Conservation (phyloP, 2,113 vertebrate species). For the Tetrax tetrax region DNA sequence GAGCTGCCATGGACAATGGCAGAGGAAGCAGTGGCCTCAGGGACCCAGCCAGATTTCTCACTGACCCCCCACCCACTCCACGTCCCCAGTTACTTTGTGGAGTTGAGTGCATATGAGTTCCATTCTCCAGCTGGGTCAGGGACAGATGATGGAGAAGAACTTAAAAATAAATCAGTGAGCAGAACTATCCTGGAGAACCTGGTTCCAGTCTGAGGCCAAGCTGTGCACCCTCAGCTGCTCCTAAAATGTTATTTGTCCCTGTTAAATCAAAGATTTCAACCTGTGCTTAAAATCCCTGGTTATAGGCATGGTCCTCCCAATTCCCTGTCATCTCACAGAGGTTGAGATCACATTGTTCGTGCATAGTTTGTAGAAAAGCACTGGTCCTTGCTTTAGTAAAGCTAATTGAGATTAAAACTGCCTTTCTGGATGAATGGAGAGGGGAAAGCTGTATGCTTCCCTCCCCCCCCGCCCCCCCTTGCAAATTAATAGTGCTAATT, state of each 20-base stretch:
- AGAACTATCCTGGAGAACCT: not conserved
- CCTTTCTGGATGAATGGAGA: not conserved
- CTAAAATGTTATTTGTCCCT: not conserved
- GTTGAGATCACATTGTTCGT: not conserved
- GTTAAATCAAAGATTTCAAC: not conserved
- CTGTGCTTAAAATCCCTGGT: not conserved
- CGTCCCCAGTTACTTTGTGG: not conserved
- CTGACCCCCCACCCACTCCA: rapidly evolving
- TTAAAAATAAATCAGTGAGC: not conserved
- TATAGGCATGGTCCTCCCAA: rapidly evolving
- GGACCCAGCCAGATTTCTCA: not conserved
- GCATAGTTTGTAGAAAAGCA: not conserved
- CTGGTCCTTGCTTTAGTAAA: not conserved
- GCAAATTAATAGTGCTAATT: not conserved
- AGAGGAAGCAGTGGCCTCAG: not conserved
- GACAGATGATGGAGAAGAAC: not conserved
- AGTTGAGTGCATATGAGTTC: not conserved
- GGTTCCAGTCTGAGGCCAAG: not conserved
- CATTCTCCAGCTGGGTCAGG: rapidly evolving
- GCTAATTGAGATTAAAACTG: not conserved
- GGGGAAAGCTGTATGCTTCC: not conserved
- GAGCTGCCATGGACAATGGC: not conserved
- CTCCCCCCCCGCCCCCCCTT: no score
- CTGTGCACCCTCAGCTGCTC: not conserved
- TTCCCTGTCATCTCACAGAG: not conserved